These are phyloP conservation scores for Rhamnusium bicolor DNA, from an alignment of 2,888 invertebrate species.

Conservation along the genomic window DNA sequence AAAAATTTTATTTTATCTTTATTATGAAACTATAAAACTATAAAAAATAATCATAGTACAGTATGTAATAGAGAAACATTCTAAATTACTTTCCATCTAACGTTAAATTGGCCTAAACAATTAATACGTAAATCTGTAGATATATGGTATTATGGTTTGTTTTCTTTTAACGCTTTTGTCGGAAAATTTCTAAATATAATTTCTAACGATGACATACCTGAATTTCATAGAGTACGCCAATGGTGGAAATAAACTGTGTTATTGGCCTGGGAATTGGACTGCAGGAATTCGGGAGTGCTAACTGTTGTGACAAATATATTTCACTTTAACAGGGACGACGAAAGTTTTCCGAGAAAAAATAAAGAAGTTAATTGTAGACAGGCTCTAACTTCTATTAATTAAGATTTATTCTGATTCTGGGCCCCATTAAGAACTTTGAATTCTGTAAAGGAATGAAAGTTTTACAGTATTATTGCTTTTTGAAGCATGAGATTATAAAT, in stretches of 20 bases:
- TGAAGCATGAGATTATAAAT: conserved; percentile 1
- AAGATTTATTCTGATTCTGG: conserved; percentile 22
- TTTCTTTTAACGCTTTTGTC: no score
- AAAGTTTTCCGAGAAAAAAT: conserved; percentile 8
- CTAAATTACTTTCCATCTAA: no score
- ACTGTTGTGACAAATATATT: conserved; percentile 16
- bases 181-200: no score
- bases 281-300: conserved; percentile 6
- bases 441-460: conserved; percentile 11
- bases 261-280: background rate
- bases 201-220: background rate
- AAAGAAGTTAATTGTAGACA: conserved; percentile 27
- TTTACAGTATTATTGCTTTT: conserved; percentile 4
- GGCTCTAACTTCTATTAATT: conserved; percentile 14
- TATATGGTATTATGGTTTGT: no score
- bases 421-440: conserved; percentile 5
- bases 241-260: background rate
- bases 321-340: background rate
- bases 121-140: no score
- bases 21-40: no score
- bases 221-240: background rate
- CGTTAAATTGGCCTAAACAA: no score
- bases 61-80: no score
- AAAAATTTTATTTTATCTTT: no score
- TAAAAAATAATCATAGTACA: no score